Evolutionary conservation across 2,888 invertebrate genomes (phyloP), one percentile per base, ranked within the genome.

Genomic region (Coleophora flavipennella): DNA sequence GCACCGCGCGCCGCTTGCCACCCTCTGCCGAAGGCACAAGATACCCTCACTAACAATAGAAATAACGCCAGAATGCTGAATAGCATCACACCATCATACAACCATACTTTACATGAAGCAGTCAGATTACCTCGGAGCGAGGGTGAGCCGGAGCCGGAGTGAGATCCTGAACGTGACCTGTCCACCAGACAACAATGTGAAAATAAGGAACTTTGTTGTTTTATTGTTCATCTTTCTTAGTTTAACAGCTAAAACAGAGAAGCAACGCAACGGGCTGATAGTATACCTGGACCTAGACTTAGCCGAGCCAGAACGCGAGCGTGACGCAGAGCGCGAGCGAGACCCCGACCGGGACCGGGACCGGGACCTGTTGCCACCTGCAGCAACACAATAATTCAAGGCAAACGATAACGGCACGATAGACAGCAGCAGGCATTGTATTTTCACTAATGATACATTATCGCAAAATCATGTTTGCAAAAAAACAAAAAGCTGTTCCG

Each of bases 1-100:
- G 86, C 51, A 87, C 86, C 7, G 77, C 77, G 36, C 85, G 86
- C 10, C 73, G 77, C 62, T 76, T 80, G 58, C 64, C 76, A 11
- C 53, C 67, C 10, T 62, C 49, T 51, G 66, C 61, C n/a, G n/a
- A 41, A 39, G 37, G n/a, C 42, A 39, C n/a, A 20, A 20, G 3
- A 6, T 6, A 20, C 20, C 20, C 20, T 20, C 20, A 20, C 3
- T 20, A 3, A 20, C 3, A 20, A 4, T 4, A 20, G 20, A 3
- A 20, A 4, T 20, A 20, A 20, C 20, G 20, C 20, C 6, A 20
- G 3, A 20, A 20, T 20, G n/a, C n/a, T 20, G 20, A 4, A 20
- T 20, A 20, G 3, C 6, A 20, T 20, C 20, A 20, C 6, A 20
- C 20, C 3, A 20, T 20, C 20, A 6, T 20, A 20, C 20, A n/a